Evolutionary conservation across 2,888 invertebrate species (phyloP).

Genomic region (Heliconius erato): DNA sequence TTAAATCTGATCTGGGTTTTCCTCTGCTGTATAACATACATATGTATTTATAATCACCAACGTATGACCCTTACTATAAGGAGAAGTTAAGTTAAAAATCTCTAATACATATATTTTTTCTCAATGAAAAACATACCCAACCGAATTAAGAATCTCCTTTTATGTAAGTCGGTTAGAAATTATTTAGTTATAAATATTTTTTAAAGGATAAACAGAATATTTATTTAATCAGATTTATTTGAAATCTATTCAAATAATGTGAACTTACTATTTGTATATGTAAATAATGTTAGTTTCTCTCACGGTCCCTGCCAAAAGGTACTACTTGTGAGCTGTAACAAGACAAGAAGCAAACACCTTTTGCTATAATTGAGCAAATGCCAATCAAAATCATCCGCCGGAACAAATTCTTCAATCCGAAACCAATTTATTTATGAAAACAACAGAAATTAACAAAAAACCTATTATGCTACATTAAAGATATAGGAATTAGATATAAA

Average conservation of each 20-base stretch:
- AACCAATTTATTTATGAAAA: neutral
- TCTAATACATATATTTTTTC: too few relatives aligned
- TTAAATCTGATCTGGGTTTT: slow-evolving; percentile 31
- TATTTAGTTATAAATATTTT: too few relatives aligned
- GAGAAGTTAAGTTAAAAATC: too few relatives aligned
- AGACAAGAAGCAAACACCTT: slow-evolving; percentile 43
- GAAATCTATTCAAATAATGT: neutral
- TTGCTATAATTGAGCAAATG: slow-evolving; percentile 73
- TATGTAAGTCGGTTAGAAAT: too few relatives aligned
- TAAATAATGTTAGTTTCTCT: slow-evolving; percentile 5
- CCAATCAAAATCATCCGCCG: slow-evolving; percentile 80
- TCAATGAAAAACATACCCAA: too few relatives aligned
- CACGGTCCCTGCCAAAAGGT: neutral
- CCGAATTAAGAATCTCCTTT: too few relatives aligned
- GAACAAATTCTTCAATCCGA: slow-evolving; percentile 62
- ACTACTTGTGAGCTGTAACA: slow-evolving; percentile 1
- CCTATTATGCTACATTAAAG: neutral
- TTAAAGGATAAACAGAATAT: too few relatives aligned
- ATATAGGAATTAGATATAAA: neutral
- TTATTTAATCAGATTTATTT: neutral
- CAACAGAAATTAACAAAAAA: neutral
- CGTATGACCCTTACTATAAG: too few relatives aligned
- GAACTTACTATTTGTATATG: neutral
- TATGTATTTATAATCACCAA: too few relatives aligned
- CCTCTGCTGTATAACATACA: neutral